Base-by-base conservation (phyloP, 2,888 invertebrate genomes). In the Polyploca ridens region DNA sequence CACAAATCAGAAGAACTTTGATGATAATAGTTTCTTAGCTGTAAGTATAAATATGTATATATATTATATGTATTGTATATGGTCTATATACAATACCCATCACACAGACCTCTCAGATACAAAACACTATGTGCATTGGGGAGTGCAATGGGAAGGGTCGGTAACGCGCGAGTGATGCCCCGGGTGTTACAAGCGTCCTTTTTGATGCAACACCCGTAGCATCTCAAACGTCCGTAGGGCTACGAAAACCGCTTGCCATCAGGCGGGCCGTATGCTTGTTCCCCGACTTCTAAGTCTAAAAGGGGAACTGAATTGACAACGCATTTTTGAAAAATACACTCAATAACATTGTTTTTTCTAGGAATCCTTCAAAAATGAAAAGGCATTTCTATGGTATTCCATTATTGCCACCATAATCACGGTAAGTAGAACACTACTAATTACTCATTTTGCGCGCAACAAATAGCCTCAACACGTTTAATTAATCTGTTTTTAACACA, bases 331-430 rank as follows among this genome's bases (percentile, higher is more conserved):
- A 1, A 27, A 27, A 27, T 27, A 27, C 27, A 27, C 44, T 16
- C 62, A 27, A 19, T 0, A 16, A 8, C n/a, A 16, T 59, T 59
- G 7, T 7, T 58, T 66, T 35, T 90, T 98, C 64, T 95, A 97
- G 88, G 97, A 98, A 89, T 96, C 97, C 63, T 94, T 97, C 44
- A 96, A 97, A 81, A 98, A 98, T 88, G 97, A 98, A 90, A 96
- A 95, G 67, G 97, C 98, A 0, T 98, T 99, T 85, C 94, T 98
- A 49, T 96, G 96, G 85, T 97, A 97, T 82, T 96, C 98, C 16
- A 97, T 99, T 73, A 94, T 98, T 74, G 98, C 98, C 27, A 97
- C 98, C 46, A 94, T 98, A 72, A 96, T 98, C 68, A 98, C 98
- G 78, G 97, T 98, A 93, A 95, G 95, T 94, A 16, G 11, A 7